Conservation (phyloP, 2,888 invertebrate genomes). For the Volucella inflata region DNA sequence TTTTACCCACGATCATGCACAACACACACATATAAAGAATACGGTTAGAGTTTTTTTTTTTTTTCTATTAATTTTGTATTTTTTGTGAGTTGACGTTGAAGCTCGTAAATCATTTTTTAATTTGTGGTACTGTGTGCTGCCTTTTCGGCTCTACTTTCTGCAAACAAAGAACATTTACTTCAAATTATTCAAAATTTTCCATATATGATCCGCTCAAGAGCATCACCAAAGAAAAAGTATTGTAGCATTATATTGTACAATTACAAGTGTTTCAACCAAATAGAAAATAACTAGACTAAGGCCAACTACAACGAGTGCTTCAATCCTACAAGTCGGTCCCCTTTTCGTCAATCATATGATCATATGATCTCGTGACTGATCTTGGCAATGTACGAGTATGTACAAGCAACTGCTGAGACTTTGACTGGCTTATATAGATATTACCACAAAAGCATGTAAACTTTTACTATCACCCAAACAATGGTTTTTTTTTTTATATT, state of each 20-base stretch:
- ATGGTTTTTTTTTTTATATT: conserved; percentile 23
- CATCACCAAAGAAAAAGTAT: conserved; percentile 57
- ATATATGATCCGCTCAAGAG: conserved; percentile 14
- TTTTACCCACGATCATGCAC: too few relatives aligned
- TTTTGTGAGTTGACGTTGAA: neutral
- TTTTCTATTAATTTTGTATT: too few relatives aligned
- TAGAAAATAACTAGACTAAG: conserved; percentile 67
- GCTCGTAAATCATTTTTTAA: conserved; percentile 18
- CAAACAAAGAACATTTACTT: neutral
- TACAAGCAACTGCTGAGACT: too few relatives aligned
- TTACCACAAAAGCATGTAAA: conserved; percentile 10
- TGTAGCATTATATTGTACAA: conserved; percentile 1
- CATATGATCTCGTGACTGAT: too few relatives aligned
- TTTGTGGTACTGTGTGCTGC: neutral
- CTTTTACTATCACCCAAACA: conserved; percentile 31
- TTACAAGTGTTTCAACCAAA: neutral
- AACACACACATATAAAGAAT: too few relatives aligned
- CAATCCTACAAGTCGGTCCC: neutral
- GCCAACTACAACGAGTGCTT: conserved; percentile 39
- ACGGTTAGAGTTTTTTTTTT: too few relatives aligned
- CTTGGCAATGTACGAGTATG: too few relatives aligned
- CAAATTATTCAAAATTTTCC: neutral
- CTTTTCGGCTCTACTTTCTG: neutral
- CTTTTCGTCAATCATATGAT: conserved; percentile 1
- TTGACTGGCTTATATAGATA: neutral